Evolutionary conservation across 2,113 vertebrate genomes (phyloP), one percentile per base, ranked within the genome.

Genomic region (Pionites leucogaster): DNA sequence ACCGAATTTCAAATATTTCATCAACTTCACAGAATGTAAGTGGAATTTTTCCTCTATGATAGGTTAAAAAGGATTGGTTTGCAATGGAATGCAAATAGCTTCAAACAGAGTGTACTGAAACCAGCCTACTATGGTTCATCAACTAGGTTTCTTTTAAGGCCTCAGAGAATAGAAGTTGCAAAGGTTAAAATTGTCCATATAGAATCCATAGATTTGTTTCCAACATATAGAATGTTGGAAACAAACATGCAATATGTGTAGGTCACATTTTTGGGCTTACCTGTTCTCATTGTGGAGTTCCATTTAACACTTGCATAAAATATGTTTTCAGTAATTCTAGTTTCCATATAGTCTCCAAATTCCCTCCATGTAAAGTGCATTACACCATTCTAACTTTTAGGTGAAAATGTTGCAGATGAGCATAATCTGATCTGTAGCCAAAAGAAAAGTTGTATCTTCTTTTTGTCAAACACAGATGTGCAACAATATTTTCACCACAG

Each of bases 321-420:
- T 82, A 93, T 82, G 65, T 95, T 95, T 97, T 91, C 53, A 74
- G 77, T 95, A 79, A 93, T 70, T 88, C 65, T 63, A 57, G 49
- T 92, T 95, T 92, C 93, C 96, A 94, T 96, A 85, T 95, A 93
- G 77, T 87, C 93, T 92, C 81, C 78, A 89, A 96, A 96, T 95
- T 82, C 84, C 44, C 53, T 76, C 70, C 74, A 79, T 79, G 81
- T 64, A 92, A 93, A 92, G 65, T 57, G 62, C 81, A 89, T 95
- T 93, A 91, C 89, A 87, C 46, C 78, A 65, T 91, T 85, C 84
- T 94, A 92, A 87, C 77, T 89, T 91, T 94, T 96, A 92, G 89
- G 93, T 90, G 91, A 95, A 93, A 97, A 91, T 95, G 93, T 95
- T 95, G 76, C 49, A 71, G 82, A 82, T 82, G 82, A 92, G 62